Evolutionary conservation across 2,888 invertebrate genomes (phyloP).

Genomic region (Phengaris alcon): DNA sequence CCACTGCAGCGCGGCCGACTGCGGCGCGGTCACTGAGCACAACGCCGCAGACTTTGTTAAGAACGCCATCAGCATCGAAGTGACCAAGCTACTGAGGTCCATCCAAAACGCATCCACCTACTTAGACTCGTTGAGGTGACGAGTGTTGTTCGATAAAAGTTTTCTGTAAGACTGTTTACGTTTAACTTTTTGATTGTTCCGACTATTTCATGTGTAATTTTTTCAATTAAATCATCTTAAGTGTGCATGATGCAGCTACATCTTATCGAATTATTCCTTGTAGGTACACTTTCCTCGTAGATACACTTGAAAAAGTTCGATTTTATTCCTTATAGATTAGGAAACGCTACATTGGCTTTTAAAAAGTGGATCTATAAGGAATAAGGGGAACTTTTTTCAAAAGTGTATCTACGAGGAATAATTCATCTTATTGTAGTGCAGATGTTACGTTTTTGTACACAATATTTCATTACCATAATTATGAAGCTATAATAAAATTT

Average conservation of each 20-base stretch:
- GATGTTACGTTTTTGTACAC: not conserved
- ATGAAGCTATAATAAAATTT: not conserved
- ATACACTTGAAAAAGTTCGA: too few relatives aligned
- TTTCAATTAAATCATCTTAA: not conserved
- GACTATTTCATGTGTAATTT: not conserved
- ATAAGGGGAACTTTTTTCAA: too few relatives aligned
- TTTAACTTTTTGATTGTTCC: not conserved
- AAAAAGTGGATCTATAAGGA: too few relatives aligned
- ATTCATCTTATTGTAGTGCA: not conserved
- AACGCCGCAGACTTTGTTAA: constrained; percentile 58
- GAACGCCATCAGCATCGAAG: constrained; percentile 56
- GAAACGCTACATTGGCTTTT: too few relatives aligned
- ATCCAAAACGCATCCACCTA: constrained; percentile 60
- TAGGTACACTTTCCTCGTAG: too few relatives aligned
- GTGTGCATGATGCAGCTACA: too few relatives aligned
- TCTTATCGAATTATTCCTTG: not conserved
- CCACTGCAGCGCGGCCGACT: constrained; percentile 52
- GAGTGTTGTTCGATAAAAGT: constrained; percentile 26
- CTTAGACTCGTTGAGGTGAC: constrained; percentile 66
- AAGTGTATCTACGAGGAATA: too few relatives aligned
- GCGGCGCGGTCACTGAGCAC: constrained; percentile 51
- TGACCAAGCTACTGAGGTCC: constrained; percentile 55
- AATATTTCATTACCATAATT: not conserved
- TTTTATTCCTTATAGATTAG: too few relatives aligned
- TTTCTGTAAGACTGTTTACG: constrained; percentile 6